These are phyloP conservation scores for Cryptotermes secundus DNA, from an alignment of 1,140 invertebrate species.

Conservation along the genomic window DNA sequence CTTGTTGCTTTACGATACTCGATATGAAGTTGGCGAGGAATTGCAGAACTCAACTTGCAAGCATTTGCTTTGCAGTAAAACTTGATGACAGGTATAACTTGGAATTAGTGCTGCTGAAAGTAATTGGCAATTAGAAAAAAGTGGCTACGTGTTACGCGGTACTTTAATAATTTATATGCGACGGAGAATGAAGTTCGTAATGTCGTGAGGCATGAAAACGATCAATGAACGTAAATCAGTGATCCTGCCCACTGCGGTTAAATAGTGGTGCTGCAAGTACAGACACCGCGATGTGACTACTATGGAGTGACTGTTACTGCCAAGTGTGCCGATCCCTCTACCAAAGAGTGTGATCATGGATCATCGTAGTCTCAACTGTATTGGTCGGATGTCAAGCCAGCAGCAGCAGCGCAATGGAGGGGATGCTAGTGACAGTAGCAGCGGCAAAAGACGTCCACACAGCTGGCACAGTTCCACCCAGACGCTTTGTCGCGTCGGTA, in stretches of 20 bases:
- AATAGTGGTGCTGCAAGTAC: not conserved
- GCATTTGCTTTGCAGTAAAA: too few species aligned
- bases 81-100: too few species aligned
- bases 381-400: not conserved
- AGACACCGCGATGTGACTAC: not conserved
- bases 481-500: conserved; percentile 27
- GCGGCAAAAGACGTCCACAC: conserved; percentile 28
- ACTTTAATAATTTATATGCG: not conserved
- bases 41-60: too few species aligned
- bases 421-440: not conserved
- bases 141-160: too few species aligned
- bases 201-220: not conserved
- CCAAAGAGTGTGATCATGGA: not conserved
- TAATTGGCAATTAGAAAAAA: too few species aligned
- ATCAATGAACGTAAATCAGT: not conserved
- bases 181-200: not conserved
- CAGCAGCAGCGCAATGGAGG: not conserved
- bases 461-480: conserved; percentile 34
- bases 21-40: too few species aligned
- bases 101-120: too few species aligned
- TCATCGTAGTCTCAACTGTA: not conserved
- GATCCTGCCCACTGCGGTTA: not conserved
- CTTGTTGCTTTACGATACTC: too few species aligned
- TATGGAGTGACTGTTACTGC: not conserved
- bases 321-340: not conserved